Conservation (phyloP, 2,113 vertebrate genomes). For the Sceloporus tristichus region DNA sequence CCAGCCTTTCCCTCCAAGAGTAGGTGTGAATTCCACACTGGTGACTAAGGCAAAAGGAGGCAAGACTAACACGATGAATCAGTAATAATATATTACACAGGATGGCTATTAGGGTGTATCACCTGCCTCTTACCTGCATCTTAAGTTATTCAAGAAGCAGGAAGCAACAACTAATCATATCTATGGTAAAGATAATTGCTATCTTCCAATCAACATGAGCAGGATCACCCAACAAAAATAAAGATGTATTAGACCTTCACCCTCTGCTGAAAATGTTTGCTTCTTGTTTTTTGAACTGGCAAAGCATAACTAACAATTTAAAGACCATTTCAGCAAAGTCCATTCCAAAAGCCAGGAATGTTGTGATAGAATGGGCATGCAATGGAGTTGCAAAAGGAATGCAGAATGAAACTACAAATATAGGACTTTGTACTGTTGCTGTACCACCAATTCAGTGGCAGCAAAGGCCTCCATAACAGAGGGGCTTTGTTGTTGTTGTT, state of each 20-base stretch:
- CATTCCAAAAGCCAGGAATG: neutral
- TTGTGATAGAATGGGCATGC: neutral
- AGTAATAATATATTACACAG: neutral
- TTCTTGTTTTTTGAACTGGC: neutral
- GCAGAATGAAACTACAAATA: neutral
- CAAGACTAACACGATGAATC: neutral
- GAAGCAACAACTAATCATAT: neutral
- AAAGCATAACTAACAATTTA: neutral
- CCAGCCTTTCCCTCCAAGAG: neutral
- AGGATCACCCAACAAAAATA: neutral
- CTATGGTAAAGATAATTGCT: neutral
- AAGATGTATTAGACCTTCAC: neutral
- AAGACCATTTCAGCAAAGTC: neutral
- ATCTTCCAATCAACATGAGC: neutral
- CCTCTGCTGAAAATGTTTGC: neutral
- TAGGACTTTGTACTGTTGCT: too few relatives aligned
- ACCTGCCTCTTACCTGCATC: neutral
- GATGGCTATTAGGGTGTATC: neutral
- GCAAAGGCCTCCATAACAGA: too few relatives aligned
- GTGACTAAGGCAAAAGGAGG: neutral
- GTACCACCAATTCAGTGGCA: too few relatives aligned
- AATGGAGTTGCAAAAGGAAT: too few relatives aligned
- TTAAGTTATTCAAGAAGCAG: neutral
- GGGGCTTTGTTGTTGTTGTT: too few relatives aligned
- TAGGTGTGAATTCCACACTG: neutral